phyloP scores from a whole-genome alignment of 1,140 invertebrate genomes.

The Drosophila subpulchrella region DNA sequence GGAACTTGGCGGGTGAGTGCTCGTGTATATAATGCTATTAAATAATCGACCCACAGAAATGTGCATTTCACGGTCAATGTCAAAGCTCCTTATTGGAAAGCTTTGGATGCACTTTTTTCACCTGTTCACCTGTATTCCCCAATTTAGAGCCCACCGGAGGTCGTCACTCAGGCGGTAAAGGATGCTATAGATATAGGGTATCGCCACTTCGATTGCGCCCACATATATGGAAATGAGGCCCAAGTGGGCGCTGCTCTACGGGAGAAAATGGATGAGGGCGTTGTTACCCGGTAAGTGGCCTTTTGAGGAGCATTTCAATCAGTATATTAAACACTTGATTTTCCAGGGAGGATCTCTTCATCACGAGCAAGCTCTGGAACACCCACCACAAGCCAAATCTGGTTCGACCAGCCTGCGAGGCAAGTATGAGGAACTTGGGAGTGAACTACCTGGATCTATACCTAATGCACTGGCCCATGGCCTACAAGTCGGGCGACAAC shows the following conservation, averaged over 20 bases:
- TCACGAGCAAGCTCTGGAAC: constrained; percentile 86
- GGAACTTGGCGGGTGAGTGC: constrained; percentile 91
- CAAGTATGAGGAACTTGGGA: constrained; percentile 87
- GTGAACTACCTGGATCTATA: constrained; percentile 92
- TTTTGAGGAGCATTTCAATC: constrained; percentile 57
- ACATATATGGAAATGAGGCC: constrained; percentile 90
- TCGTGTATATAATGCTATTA: constrained; percentile 18
- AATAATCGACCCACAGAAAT: constrained; percentile 39
- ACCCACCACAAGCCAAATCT: constrained; percentile 72
- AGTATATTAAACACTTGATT: neutral
- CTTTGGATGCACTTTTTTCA: constrained; percentile 40
- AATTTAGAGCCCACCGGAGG: constrained; percentile 88
- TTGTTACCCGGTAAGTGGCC: constrained; percentile 87
- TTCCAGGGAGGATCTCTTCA: constrained; percentile 88
- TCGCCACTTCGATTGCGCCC: constrained; percentile 92
- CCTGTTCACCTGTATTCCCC: neutral
- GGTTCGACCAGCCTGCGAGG: constrained; percentile 71
- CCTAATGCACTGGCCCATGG: constrained; percentile 92
- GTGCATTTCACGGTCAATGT: constrained; percentile 49
- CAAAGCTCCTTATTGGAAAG: constrained; percentile 27
- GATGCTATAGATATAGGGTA: constrained; percentile 91
- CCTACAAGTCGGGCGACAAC: constrained; percentile 83
- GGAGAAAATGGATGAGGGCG: constrained; percentile 87
- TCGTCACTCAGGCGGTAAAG: constrained; percentile 90
- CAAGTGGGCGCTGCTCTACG: constrained; percentile 90